Evolutionary conservation across 2,113 vertebrate species (phyloP), one percentile per base, ranked within the genome.

Genomic region (Calidris pygmaea): DNA sequence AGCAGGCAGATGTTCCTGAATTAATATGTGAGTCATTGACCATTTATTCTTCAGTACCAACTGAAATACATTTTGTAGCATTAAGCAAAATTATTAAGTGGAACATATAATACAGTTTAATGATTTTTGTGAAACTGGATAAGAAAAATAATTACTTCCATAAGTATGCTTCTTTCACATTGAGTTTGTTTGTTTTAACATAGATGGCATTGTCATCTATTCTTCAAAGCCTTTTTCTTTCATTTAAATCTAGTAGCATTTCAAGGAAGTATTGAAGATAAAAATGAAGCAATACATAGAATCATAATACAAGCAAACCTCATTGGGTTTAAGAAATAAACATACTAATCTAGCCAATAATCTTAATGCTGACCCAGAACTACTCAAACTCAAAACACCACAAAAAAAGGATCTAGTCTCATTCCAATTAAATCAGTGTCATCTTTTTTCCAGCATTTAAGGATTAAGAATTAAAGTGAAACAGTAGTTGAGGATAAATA

Each of bases 1-100:
- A 98, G 56, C 55, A 97, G 60, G 24, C 96, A 98, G 95, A 95
- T 96, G 74, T 62, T 97, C 27, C 86, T 96, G 89, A 97, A 97
- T 97, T 98, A 97, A 97, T 96, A 87, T 82, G 22, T 65, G 77
- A 82, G 32, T 94, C 45, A 94, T 27, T 95, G 70, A 59, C 87
- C 93, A 95, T 93, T 96, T 96, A 88, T 89, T 94, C 81, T 94
- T 95, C 82, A 96, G 65, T 70, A 79, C 8, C 1, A 97, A 97
- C 96, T 87, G 70, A 95, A 96, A 93, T 93, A 88, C 23, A 88
- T 95, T 95, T 94, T 96, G 91, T 89, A 73, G 65, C 10, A 18
- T 50, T 89, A 96, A 58, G 20, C 55, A 97, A 92, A 88, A 94
- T 70, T 96, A 94, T 85, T 96, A 80, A 95, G 93, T 80, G 45